Evolutionary conservation across 2,797 vertebrate genomes (phyloP).

Genomic region (Pseudocheirus occidentalis): DNA sequence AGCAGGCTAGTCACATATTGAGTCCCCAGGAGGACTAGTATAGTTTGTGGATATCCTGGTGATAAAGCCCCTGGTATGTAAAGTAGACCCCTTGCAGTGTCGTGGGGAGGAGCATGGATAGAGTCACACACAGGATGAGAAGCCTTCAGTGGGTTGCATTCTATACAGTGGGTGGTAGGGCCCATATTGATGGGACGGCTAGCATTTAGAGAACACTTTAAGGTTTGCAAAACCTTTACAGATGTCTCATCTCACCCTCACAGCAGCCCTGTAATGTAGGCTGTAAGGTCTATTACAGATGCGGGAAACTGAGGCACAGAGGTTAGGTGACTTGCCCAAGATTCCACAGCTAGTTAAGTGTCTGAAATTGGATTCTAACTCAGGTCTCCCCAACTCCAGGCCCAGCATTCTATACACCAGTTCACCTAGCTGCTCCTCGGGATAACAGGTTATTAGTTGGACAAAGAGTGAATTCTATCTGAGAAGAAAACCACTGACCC

Average conservation of each 20-base stretch:
- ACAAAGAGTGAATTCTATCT: background rate
- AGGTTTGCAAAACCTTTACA: background rate
- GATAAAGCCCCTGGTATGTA: background rate
- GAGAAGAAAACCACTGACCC: background rate
- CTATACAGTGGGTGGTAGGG: background rate
- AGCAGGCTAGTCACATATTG: background rate
- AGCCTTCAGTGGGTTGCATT: background rate
- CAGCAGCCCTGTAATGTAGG: background rate
- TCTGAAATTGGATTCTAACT: background rate
- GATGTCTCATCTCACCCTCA: background rate
- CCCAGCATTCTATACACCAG: background rate
- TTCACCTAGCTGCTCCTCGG: background rate
- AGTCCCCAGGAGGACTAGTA: background rate
- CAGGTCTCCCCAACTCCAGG: background rate
- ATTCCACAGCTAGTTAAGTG: background rate
- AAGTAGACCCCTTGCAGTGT: background rate
- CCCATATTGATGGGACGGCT: background rate
- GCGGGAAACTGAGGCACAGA: background rate
- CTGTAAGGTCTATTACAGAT: background rate
- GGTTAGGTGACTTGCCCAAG: background rate
- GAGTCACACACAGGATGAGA: background rate
- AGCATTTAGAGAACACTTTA: background rate
- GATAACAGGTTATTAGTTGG: background rate
- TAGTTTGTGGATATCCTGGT: background rate
- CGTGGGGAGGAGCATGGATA: too few relatives aligned